Base-by-base conservation (phyloP, 2,113 vertebrate species). In the Eptesicus fuscus region DNA sequence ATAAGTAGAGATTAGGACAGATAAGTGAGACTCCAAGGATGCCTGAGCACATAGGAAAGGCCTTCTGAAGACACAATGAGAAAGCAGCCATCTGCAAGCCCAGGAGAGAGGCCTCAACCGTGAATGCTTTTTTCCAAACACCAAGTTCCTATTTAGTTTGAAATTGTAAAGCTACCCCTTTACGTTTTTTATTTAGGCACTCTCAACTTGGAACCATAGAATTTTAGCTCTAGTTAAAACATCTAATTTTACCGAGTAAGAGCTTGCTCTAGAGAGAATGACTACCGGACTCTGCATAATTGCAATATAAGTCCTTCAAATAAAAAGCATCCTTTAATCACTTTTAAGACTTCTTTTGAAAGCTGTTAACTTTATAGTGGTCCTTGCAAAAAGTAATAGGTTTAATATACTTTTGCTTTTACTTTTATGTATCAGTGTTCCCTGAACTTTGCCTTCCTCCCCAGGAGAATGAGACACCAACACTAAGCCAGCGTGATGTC, bases 391-490 rank as follows among this genome's bases (percentile, higher is more conserved):
- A 90, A 67, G 6, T 22, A 77, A 61, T 2, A 17, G 9, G 32
- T 73, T 95, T 76, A 78, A 74, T 18, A 44, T 56, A 47, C 2
- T 40, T 94, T 63, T 59, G 61, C 11, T 84, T 93, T 79, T 61
- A 13, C 61, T 84, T 65, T 59, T 53, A 59, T 40, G 22, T 73
- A 1, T 40, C 6, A 11, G 2, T 63, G 14, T 79, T 8, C 10
- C 18, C 32, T 65, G 30, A 73, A 53, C 9, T 32, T 86, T 5
- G 35, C 25, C 35, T 61, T 83, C 59, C 32, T 92, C 4, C 23
- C 18, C 6, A 65, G n/a, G 74, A 96, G 51, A 87, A 80, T 40
- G 23, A 88, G n/a, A 69, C 4, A 44, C 20, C 1, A 42, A 4
- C 56, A 10, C 14, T 23, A 65, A 92, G 25, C 13, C n/a, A 87